Evolutionary conservation across 2,113 vertebrate genomes (phyloP), one percentile per base, ranked within the genome.

Genomic region (Neogale vison): DNA sequence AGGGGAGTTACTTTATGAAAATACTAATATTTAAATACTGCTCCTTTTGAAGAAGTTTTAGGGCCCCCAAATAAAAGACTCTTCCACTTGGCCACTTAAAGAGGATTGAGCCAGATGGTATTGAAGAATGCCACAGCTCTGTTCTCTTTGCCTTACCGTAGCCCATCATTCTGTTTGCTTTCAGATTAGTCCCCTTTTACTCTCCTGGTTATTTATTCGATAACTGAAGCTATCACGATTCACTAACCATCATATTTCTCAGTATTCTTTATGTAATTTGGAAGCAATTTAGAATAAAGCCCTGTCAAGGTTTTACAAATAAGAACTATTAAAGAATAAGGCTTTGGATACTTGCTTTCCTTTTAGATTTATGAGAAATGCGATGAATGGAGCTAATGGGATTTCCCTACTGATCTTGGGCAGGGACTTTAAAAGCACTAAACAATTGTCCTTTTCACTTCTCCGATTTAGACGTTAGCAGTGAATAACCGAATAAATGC

Each of bases 341-440:
- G 97, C 98, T 98, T 98, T 97, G 93, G 91, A 97, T 97, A 97
- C 97, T 90, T 95, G 96, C 97, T 98, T 96, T 98, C 89, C 93
- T 91, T 98, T 98, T 96, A 98, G 90, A 96, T 98, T 98, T 97
- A 97, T 98, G 96, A 97, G 96, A 97, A 85, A 96, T 94, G 96
- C 79, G 36, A 72, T 97, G 97, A 98, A 98, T 98, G 96, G 97
- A 97, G 96, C 87, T 98, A 98, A 98, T 82, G 93, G 91, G 97
- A 98, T 98, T 99, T 99, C 97, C 96, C 97, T 96, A 97, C 98
- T 97, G 97, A 98, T 98, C 96, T 90, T 97, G 96, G 92, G 97
- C 96, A 97, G 95, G 93, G 95, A 97, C 94, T 97, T 97, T 57
- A 97, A 97, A 93, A 97, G 90, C 97, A 96, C 97, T 92, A 94